Evolutionary conservation across 2,113 vertebrate genomes (phyloP).

Genomic region (Bos javanicus): DNA sequence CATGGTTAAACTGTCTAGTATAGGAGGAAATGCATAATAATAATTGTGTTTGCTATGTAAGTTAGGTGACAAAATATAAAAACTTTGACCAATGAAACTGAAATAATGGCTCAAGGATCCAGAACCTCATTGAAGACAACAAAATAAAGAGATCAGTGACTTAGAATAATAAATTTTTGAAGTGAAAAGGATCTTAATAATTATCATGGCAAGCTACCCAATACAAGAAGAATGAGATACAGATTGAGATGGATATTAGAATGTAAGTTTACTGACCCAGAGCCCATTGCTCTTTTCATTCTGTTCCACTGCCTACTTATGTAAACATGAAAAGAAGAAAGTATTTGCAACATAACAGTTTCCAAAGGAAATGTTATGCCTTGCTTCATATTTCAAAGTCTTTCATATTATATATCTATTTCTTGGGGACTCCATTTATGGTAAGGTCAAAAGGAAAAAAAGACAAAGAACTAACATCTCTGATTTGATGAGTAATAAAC

Average conservation of each 20-base stretch:
- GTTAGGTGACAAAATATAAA: neutral
- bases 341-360: neutral
- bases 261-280: neutral
- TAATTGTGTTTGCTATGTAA: neutral
- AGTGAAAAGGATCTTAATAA: neutral
- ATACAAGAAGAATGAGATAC: neutral
- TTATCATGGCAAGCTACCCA: neutral
- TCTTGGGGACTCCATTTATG: neutral
- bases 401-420: neutral
- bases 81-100: neutral
- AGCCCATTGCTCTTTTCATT: neutral
- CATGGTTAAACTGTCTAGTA: neutral
- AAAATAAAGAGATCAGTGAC: neutral
- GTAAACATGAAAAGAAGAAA: neutral
- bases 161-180: neutral
- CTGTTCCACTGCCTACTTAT: neutral
- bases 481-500: neutral
- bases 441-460: neutral
- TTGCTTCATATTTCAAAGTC: neutral
- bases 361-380: neutral
- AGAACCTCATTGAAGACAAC: neutral
- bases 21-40: neutral
- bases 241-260: neutral
- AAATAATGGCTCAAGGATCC: neutral
- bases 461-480: neutral